Percentiles rank a stretch among this genome's conserved stretches.
phyloP scores from a whole-genome alignment of 2,113 vertebrate genomes.

The Megalops atlanticus region DNA sequence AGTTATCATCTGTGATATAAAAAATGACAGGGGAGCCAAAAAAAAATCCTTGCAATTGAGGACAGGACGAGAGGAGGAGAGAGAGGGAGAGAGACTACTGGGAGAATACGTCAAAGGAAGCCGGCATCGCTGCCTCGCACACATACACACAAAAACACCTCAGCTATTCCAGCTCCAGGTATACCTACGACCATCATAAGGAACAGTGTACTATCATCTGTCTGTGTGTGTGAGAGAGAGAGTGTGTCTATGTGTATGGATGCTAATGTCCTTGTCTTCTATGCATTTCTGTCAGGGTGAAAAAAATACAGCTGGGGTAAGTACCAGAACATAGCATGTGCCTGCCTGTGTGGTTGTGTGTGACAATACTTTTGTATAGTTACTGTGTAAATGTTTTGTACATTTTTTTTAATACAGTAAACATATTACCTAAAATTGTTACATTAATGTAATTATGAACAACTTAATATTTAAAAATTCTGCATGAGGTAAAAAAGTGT shows the following conservation, averaged over 20 bases:
- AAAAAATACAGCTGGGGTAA: background rate
- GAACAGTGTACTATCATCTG: background rate
- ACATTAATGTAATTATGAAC: background rate
- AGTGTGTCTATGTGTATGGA: background rate
- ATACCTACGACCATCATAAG: background rate
- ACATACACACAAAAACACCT: slow-evolving; percentile 28
- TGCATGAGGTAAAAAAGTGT: background rate
- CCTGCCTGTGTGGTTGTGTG: slow-evolving; percentile 2
- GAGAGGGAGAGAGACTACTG: slow-evolving; percentile 17
- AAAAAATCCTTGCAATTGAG: slow-evolving; percentile 33
- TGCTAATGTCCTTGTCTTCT: slow-evolving; percentile 9
- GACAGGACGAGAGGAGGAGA: slow-evolving; percentile 18
- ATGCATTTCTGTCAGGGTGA: background rate
- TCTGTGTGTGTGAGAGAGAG: background rate
- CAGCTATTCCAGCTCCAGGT: background rate
- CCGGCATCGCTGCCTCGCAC: slow-evolving; percentile 23
- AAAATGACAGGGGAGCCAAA: slow-evolving; percentile 60
- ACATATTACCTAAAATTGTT: background rate
- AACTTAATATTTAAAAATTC: background rate
- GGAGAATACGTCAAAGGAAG: slow-evolving; percentile 24
- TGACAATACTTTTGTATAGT: background rate
- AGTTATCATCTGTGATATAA: slow-evolving; percentile 69
- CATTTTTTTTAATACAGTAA: background rate
- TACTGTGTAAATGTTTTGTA: too few species aligned
- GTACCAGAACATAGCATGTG: background rate